These are phyloP conservation scores for Watersipora subatra DNA, from an alignment of 1,140 invertebrate species.

Conservation along the genomic window DNA sequence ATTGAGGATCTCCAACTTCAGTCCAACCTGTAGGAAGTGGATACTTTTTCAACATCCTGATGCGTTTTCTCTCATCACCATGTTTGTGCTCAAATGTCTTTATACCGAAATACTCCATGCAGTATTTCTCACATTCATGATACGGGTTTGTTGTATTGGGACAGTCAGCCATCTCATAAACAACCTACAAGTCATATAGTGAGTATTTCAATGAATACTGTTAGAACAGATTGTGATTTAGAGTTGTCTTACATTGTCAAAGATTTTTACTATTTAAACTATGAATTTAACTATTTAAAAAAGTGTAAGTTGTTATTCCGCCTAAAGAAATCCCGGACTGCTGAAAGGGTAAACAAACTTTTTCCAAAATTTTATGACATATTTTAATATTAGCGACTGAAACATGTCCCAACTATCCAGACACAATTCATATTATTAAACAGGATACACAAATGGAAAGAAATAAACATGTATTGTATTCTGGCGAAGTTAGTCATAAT, in stretches of 20 bases:
- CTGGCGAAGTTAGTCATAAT: too few species aligned
- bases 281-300: background rate
- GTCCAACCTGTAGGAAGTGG: conserved; percentile 82
- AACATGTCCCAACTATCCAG: too few species aligned
- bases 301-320: background rate
- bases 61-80: conserved; percentile 21
- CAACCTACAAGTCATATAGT: background rate
- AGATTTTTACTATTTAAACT: conserved; percentile 1
- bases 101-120: conserved; percentile 70
- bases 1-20: conserved; percentile 78
- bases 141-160: conserved; percentile 92
- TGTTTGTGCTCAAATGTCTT: conserved; percentile 45
- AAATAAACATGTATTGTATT: too few species aligned
- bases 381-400: too few species aligned
- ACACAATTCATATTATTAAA: too few species aligned
- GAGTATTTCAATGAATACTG: background rate
- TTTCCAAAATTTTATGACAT: too few species aligned
- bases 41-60: conserved; percentile 66
- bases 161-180: conserved; percentile 52
- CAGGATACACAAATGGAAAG: too few species aligned
- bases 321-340: background rate
- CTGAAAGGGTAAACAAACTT: too few species aligned
- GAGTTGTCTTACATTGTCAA: conserved; percentile 14
- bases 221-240: conserved; percentile 8
- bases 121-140: conserved; percentile 79